phyloP scores from a whole-genome alignment of 2,113 vertebrate genomes.

The Entomyzon cyanotis region DNA sequence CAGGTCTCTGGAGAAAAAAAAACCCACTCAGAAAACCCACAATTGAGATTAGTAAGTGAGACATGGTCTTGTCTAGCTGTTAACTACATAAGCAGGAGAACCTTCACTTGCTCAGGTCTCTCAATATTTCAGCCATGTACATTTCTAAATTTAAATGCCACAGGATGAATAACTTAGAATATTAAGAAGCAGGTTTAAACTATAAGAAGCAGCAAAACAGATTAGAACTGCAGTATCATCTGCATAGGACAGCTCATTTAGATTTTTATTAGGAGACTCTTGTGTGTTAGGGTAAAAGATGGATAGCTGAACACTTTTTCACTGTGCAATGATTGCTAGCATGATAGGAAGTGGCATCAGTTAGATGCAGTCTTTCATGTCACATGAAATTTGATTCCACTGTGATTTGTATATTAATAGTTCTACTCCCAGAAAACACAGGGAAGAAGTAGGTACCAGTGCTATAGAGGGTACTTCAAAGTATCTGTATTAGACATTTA shows the following conservation, averaged over 20 bases:
- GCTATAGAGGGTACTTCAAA: not conserved
- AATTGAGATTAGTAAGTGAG: not conserved
- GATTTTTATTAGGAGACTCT: not conserved
- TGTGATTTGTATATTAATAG: not conserved
- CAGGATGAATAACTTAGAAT: not conserved
- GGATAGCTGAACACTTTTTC: not conserved
- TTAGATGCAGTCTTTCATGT: not conserved
- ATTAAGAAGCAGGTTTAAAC: not conserved
- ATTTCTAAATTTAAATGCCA: not conserved
- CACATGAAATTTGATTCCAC: not conserved
- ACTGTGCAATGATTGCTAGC: not conserved
- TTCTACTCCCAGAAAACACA: not conserved
- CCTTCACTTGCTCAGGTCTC: not conserved
- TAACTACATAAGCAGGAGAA: not conserved
- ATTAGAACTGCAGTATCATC: not conserved
- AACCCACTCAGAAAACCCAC: not conserved
- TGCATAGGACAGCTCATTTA: not conserved
- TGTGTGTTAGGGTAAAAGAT: not conserved
- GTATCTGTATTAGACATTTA: not conserved
- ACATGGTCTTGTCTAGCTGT: not conserved
- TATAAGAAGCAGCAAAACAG: not conserved
- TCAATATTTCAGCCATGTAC: not conserved
- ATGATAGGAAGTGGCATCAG: not conserved
- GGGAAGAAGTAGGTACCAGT: not conserved
- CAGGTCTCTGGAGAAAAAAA: not conserved